Conservation (phyloP, 2,888 invertebrate species). For the Napeogenes inachia region DNA sequence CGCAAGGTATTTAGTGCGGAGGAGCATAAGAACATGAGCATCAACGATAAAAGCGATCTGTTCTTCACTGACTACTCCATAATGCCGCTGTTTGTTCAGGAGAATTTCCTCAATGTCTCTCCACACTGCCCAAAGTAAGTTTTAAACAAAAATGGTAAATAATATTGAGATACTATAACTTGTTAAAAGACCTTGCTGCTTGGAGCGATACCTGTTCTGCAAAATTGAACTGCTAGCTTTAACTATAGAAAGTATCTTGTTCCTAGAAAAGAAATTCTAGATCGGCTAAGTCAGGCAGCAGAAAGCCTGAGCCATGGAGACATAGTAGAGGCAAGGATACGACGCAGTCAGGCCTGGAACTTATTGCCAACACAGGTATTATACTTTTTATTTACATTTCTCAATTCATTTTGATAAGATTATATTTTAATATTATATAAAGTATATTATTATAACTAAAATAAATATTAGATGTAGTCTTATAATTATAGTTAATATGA, state of each 20-base stretch:
- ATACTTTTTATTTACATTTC: too few relatives aligned
- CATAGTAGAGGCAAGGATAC: conserved; percentile 87
- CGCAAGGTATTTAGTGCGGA: conserved; percentile 90
- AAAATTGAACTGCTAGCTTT: too few relatives aligned
- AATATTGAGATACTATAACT: too few relatives aligned
- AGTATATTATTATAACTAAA: neutral
- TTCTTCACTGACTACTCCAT: conserved; percentile 99
- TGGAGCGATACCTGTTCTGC: too few relatives aligned
- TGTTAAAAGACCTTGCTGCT: too few relatives aligned
- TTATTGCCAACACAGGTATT: conserved; percentile 84
- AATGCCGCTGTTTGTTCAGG: conserved; percentile 97
- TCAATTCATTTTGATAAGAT: neutral
- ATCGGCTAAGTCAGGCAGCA: conserved; percentile 86
- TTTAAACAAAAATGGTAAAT: too few relatives aligned
- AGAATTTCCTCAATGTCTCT: conserved; percentile 92
- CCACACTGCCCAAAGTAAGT: conserved; percentile 82
- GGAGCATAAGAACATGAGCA: conserved; percentile 86
- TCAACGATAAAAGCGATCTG: conserved; percentile 90
- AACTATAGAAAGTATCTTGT: conserved; percentile 1
- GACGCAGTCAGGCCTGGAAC: conserved; percentile 89
- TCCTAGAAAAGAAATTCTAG: conserved; percentile 77
- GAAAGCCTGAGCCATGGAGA: conserved; percentile 93
- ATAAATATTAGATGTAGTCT: too few relatives aligned
- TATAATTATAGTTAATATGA: neutral
- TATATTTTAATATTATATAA: neutral